phyloP scores from a whole-genome alignment of 2,888 invertebrate genomes.

The Lasioglossum oenotherae region DNA sequence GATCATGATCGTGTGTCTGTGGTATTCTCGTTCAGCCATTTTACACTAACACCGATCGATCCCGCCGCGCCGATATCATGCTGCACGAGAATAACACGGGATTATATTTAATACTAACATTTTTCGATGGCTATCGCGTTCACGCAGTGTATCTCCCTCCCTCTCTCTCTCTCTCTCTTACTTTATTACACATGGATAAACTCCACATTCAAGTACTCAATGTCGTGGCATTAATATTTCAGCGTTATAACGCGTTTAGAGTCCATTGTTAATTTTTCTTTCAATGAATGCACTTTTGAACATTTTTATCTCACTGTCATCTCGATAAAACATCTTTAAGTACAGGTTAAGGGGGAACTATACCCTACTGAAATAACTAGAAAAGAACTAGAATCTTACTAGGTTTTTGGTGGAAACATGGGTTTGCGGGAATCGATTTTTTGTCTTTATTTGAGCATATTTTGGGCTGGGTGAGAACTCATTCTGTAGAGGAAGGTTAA shows the following conservation, averaged over 20 bases:
- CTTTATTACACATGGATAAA: background rate
- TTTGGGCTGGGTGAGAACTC: too few relatives aligned
- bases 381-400: too few relatives aligned
- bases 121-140: conserved; percentile 18
- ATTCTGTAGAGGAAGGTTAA: too few relatives aligned
- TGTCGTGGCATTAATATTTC: background rate
- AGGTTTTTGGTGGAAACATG: too few relatives aligned
- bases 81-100: background rate
- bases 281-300: too few relatives aligned
- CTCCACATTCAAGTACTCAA: background rate
- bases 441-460: too few relatives aligned
- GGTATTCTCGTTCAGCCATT: background rate
- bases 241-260: background rate
- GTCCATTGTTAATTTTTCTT: background rate
- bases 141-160: background rate
- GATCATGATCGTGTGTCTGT: conserved; percentile 1
- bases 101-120: conserved; percentile 30
- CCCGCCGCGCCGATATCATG: background rate
- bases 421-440: too few relatives aligned
- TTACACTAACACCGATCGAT: background rate
- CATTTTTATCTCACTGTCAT: too few relatives aligned
- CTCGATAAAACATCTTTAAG: too few relatives aligned
- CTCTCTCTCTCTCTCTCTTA: background rate
- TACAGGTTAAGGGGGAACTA: too few relatives aligned
- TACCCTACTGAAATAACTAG: too few relatives aligned